phyloP scores from a whole-genome alignment of 1,140 invertebrate genomes.

The Drosophila pseudoananassae region DNA sequence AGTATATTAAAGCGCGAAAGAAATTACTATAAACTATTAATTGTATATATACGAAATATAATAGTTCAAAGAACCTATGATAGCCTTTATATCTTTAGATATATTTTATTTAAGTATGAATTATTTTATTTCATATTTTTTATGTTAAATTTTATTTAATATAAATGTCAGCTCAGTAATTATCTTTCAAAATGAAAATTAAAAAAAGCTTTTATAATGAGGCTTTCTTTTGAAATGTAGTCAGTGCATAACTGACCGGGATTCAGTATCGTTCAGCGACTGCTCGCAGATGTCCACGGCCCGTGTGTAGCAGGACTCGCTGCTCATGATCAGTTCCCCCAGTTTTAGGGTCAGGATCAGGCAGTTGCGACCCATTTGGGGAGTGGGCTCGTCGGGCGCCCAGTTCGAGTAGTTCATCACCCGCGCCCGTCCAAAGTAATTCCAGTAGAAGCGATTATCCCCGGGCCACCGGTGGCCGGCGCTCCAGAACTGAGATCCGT shows the following conservation, averaged over 20 bases:
- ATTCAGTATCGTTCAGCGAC: slow-evolving; percentile 35
- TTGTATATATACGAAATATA: too few species aligned
- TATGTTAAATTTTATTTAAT: too few species aligned
- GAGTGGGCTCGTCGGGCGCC: slow-evolving; percentile 54
- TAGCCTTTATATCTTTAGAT: too few species aligned
- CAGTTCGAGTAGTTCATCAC: slow-evolving; percentile 62
- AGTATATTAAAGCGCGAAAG: too few species aligned
- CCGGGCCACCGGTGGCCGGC: slow-evolving; percentile 66
- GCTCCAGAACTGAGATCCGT: slow-evolving; percentile 67
- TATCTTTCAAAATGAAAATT: neutral
- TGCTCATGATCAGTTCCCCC: slow-evolving; percentile 58
- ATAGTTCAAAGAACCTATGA: too few species aligned
- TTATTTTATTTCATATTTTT: too few species aligned
- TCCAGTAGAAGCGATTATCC: slow-evolving; percentile 69
- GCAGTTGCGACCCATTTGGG: slow-evolving; percentile 61
- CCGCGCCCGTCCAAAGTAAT: slow-evolving; percentile 64
- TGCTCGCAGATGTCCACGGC: slow-evolving; percentile 68
- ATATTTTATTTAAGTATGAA: too few species aligned
- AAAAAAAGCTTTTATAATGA: neutral
- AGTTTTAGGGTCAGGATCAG: slow-evolving; percentile 48
- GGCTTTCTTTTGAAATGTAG: neutral
- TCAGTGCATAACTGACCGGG: slow-evolving; percentile 57
- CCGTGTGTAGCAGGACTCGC: slow-evolving; percentile 49
- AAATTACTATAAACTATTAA: too few species aligned
- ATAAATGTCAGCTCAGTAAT: too few species aligned